phyloP scores from a whole-genome alignment of 1,140 invertebrate species.

The Liolophura sinensis region DNA sequence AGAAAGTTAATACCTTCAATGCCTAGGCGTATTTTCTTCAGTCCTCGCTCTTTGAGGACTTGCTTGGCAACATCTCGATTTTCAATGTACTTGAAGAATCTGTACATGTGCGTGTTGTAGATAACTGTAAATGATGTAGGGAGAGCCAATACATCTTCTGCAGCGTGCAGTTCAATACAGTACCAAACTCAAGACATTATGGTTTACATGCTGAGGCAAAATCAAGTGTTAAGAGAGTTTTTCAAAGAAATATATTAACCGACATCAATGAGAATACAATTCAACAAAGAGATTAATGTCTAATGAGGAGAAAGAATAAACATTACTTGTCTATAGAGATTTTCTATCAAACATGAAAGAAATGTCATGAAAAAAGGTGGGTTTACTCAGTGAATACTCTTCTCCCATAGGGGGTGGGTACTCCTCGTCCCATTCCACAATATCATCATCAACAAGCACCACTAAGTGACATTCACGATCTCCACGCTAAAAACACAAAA shows the following conservation, averaged over 20 bases:
- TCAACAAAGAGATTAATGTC: too few species aligned
- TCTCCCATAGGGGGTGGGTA: constrained; percentile 99
- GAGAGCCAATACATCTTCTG: background rate
- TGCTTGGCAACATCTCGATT: constrained; percentile 99
- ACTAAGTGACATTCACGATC: constrained; percentile 78
- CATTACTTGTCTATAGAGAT: background rate
- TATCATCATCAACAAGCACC: constrained; percentile 91
- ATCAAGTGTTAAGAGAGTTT: too few species aligned
- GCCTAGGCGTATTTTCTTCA: constrained; percentile 98
- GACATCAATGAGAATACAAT: too few species aligned
- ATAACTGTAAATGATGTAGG: constrained; percentile 60
- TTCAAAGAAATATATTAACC: too few species aligned
- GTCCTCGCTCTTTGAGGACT: constrained; percentile 94
- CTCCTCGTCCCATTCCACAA: constrained; percentile 98
- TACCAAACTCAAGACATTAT: too few species aligned
- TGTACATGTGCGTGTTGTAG: constrained; percentile 88
- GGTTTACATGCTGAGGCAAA: too few species aligned
- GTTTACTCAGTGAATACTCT: constrained; percentile 89
- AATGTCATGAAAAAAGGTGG: background rate
- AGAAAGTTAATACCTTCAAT: constrained; percentile 74
- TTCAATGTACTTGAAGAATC: constrained; percentile 99
- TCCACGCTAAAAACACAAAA: constrained; percentile 51
- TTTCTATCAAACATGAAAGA: background rate
- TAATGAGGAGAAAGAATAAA: too few species aligned
- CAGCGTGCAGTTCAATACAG: background rate